phyloP scores from a whole-genome alignment of 2,113 vertebrate genomes.

The Lasiurus cinereus region DNA sequence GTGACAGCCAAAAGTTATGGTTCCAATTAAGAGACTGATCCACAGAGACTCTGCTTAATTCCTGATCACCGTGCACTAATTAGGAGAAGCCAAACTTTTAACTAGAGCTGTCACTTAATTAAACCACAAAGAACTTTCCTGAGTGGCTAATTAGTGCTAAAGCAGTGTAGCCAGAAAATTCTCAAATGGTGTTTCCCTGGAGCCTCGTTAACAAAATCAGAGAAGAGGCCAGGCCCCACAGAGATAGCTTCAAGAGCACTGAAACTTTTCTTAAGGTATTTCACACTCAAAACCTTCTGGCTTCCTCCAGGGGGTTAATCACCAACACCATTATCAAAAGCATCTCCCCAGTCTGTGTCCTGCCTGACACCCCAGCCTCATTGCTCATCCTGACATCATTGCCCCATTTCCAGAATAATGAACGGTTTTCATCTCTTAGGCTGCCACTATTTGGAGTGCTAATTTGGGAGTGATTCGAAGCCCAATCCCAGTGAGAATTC shows the following conservation, averaged over 20 bases:
- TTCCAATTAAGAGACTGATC: background rate
- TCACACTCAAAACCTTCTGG: background rate
- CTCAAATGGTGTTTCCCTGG: background rate
- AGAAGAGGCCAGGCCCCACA: background rate
- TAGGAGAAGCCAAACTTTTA: slow-evolving; percentile 52
- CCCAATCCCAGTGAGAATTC: slow-evolving; percentile 1
- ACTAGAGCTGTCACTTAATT: slow-evolving; percentile 29
- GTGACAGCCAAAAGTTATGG: background rate
- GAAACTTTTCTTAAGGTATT: slow-evolving; percentile 52
- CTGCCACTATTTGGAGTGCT: background rate
- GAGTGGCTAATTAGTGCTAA: background rate
- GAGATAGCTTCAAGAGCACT: background rate
- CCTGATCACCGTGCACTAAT: background rate
- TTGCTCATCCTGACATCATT: background rate
- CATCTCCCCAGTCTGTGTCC: background rate
- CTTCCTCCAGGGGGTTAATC: background rate
- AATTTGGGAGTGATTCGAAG: background rate
- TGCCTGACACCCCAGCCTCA: background rate
- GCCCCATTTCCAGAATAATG: slow-evolving; percentile 22
- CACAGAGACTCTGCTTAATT: background rate
- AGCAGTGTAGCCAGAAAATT: background rate
- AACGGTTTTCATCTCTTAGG: background rate
- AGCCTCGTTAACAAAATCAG: background rate
- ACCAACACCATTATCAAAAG: background rate
- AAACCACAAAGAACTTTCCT: slow-evolving; percentile 1